These are phyloP conservation scores for Drosophila multiciliata DNA, from an alignment of 2,888 invertebrate genomes.

Conservation along the genomic window DNA sequence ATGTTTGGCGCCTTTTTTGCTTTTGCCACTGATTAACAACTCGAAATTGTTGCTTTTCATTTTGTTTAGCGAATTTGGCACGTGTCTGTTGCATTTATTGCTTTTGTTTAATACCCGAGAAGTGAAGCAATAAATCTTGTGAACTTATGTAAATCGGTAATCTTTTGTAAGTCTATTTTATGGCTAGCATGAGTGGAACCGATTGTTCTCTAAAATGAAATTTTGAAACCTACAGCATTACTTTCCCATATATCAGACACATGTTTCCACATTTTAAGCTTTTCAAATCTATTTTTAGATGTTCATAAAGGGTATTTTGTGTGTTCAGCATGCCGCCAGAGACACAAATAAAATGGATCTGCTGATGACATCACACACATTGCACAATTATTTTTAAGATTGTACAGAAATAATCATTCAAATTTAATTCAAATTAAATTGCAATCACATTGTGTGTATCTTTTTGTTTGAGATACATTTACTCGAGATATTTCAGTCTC, in stretches of 20 bases:
- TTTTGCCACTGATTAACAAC: conserved; percentile 59
- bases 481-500: conserved; percentile 34
- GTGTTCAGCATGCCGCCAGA: not conserved
- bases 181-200: not conserved
- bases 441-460: conserved; percentile 47
- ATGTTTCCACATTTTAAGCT: not conserved
- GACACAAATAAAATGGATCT: conserved; percentile 2
- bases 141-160: not conserved
- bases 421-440: conserved; percentile 51
- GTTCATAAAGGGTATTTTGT: conserved; percentile 14
- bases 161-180: not conserved
- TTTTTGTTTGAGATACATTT: conserved; percentile 11
- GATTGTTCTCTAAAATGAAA: not conserved
- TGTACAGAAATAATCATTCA: conserved; percentile 36
- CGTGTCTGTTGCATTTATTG: conserved; percentile 36
- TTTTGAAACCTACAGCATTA: not conserved
- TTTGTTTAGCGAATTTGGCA: conserved; percentile 42
- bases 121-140: not conserved
- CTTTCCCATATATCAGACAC: not conserved
- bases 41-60: conserved; percentile 43
- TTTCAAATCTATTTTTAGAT: not conserved
- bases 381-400: conserved; percentile 49
- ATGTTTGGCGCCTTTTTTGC: conserved; percentile 18
- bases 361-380: conserved; percentile 45
- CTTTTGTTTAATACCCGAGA: not conserved